Conservation (phyloP, 2,113 vertebrate species). For the Hippocampus comes region DNA sequence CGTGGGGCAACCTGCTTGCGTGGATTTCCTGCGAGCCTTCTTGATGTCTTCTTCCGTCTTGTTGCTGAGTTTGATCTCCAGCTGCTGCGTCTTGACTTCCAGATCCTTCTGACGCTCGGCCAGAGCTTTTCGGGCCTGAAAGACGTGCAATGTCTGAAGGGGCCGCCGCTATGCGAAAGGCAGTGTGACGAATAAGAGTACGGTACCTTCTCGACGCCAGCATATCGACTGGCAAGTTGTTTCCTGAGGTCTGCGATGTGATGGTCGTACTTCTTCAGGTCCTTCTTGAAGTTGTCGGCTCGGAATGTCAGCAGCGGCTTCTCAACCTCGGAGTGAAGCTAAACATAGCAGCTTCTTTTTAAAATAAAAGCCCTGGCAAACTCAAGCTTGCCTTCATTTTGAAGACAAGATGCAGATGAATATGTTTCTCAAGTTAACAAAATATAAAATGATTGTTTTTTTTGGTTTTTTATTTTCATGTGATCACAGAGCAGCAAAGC, state of each 20-base stretch:
- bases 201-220: constrained; percentile 89
- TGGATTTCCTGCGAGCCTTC: constrained; percentile 95
- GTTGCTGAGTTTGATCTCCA: constrained; percentile 96
- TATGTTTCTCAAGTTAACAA: no score
- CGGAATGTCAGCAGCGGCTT: constrained; percentile 91
- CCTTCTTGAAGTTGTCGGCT: constrained; percentile 93
- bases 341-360: neutral
- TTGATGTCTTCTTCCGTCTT: constrained; percentile 98
- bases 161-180: neutral
- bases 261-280: constrained; percentile 98
- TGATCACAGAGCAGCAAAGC: no score
- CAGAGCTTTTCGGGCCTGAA: constrained; percentile 88
- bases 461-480: no score
- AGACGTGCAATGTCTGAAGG: neutral
- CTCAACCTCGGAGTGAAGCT: constrained; percentile 95
- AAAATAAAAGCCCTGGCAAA: neutral
- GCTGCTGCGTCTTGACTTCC: constrained; percentile 95
- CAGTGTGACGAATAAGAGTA: neutral
- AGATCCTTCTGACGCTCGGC: constrained; percentile 95
- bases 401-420: no score
- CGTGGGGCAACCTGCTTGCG: constrained; percentile 86
- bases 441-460: no score
- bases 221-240: constrained; percentile 88
- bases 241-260: constrained; percentile 92
- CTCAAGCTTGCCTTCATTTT: neutral